phyloP scores from a whole-genome alignment of 2,888 invertebrate species.

The Hemithea aestivaria region DNA sequence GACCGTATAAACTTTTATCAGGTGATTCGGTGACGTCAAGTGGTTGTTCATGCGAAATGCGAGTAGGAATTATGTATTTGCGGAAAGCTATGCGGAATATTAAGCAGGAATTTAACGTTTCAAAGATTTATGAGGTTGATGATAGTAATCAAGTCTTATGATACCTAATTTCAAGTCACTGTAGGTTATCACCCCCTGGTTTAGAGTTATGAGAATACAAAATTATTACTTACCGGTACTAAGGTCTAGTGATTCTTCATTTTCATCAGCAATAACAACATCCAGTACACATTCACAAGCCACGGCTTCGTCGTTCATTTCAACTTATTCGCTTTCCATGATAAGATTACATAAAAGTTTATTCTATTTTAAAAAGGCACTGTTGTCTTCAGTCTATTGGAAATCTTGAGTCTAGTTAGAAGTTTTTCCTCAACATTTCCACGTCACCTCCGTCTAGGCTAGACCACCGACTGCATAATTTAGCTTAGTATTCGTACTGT shows the following conservation, averaged over 20 bases:
- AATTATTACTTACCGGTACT: conserved; percentile 29
- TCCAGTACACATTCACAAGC: conserved; percentile 1
- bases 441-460: conserved; percentile 13
- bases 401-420: conserved; percentile 20
- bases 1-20: conserved; percentile 55
- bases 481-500: conserved; percentile 15
- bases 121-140: conserved; percentile 24
- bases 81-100: conserved; percentile 36
- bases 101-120: conserved; percentile 30
- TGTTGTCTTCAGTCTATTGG: conserved; percentile 19
- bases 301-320: background rate
- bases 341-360: no score
- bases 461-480: conserved; percentile 12
- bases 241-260: conserved; percentile 19
- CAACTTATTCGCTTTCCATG: no score
- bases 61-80: conserved; percentile 35
- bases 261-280: conserved; percentile 8
- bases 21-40: conserved; percentile 65
- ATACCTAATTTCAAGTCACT: conserved; percentile 15
- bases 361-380: conserved; percentile 2
- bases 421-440: conserved; percentile 12
- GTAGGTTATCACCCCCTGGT: background rate
- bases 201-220: background rate
- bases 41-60: conserved; percentile 38
- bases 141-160: conserved; percentile 25